Base-by-base conservation (phyloP, 2,888 invertebrate genomes). In the Lysandra coridon region DNA sequence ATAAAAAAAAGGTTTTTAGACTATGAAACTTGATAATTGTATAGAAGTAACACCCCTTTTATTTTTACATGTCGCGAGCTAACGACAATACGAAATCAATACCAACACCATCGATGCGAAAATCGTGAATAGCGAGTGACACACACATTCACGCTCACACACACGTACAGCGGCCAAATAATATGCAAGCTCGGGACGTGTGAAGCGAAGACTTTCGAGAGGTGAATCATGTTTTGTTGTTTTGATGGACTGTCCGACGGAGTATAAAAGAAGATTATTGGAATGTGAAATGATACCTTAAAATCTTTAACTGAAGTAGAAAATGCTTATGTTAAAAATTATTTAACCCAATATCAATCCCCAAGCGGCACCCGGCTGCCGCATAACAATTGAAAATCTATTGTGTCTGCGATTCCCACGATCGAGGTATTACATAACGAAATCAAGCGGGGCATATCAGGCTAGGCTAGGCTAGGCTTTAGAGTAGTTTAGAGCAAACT, bases 21-120 rank as follows among this genome's bases (percentile, higher is more conserved):
- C 23, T 2, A 44, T 44, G 40, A 23, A 30, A 44, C 23, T 77
- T 73, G 33, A 73, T 80, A 76, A 79, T 88, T 90, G 88, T 89
- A 87, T 83, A 86, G 82, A 84, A 87, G 81, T 89, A 86, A 90
- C 88, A 93, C 92, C 92, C 93, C 92, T 92, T 93, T 94, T 91
- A 91, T 93, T 93, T 90, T 92, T 90, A 91, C 92, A 92, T 92
- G 93, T 93, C 93, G 90, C 92, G 85, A 88, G 89, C 93, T 92
- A 93, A 94, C 94, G 93, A 94, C 94, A 94, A 94, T 93, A 92
- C 92, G 92, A 92, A 94, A 94, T 94, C 94, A 94, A 94, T 94
- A 94, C 93, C 86, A 90, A 93, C 94, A 93, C 93, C 93, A 93
- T 94, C 92, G 93, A 94, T 93, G 94, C 93, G 93, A 94, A 93